A percentile compares a stretch with the other conserved stretches of the same genome.
Conservation (phyloP, 2,888 invertebrate species). For the Adelognathus sp. region DNA sequence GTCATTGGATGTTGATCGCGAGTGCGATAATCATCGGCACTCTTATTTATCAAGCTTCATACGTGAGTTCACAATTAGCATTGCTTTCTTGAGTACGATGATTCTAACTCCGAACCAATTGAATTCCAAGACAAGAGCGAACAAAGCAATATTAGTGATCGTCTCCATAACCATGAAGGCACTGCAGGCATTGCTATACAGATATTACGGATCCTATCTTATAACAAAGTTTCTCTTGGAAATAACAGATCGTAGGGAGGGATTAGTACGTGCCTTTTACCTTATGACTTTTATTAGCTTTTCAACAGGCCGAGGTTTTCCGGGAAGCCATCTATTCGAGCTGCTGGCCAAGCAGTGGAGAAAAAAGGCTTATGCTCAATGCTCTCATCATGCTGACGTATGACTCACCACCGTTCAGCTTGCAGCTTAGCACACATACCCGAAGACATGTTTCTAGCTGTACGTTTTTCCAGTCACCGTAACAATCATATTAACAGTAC, state of each 20-base stretch:
- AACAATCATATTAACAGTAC: background rate
- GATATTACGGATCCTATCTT: slow-evolving; percentile 50
- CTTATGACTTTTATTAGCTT: background rate
- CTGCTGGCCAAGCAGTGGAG: slow-evolving; percentile 62
- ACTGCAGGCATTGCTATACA: slow-evolving; percentile 49
- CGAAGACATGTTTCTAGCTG: slow-evolving; percentile 53
- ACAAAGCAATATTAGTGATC: slow-evolving; percentile 20
- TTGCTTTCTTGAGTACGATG: too few species aligned
- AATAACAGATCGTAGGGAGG: background rate
- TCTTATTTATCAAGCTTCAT: too few species aligned
- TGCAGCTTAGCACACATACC: slow-evolving; percentile 63
- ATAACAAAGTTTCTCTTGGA: slow-evolving; percentile 21
- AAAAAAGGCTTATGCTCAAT: slow-evolving; percentile 55
- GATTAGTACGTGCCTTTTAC: too few species aligned
- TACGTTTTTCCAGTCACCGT: background rate
- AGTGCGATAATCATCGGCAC: too few species aligned
- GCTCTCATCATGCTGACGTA: slow-evolving; percentile 64
- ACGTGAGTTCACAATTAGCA: too few species aligned
- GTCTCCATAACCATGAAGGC: slow-evolving; percentile 41
- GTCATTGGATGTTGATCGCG: too few species aligned
- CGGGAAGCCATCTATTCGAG: slow-evolving; percentile 63
- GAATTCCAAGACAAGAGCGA: background rate
- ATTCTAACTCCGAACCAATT: too few species aligned
- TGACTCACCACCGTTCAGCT: slow-evolving; percentile 65
- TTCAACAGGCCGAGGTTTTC: slow-evolving; percentile 64